Base-by-base conservation (phyloP, 2,113 vertebrate species). In the Xyliphius kryptos region DNA sequence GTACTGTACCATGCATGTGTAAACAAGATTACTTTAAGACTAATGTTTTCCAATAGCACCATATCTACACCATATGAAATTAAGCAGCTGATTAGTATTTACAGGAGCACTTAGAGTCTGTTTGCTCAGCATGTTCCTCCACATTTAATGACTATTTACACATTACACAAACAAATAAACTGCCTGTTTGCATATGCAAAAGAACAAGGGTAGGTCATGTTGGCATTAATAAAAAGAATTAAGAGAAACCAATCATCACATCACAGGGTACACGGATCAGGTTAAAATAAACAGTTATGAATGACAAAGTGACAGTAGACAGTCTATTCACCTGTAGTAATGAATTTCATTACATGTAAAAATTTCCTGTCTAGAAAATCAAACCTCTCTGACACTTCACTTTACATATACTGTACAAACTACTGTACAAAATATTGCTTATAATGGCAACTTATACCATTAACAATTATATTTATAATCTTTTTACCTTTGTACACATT, bases 111-210 rank as follows among this genome's bases (percentile, higher is more conserved):
- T 59, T 46, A 10, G 54, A 58, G 66, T 66, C 73, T 79, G 76
- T 80, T 82, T 81, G 77, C 66, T 20, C 70, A 61, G 77, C 71
- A 78, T 79, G 74, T 78, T 79, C 77, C 16, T 60, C 70, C 71
- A 73, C 68, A 36, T 76, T 40, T 55, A 69, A 70, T 80, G 71
- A 75, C 63, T 79, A 78, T 83, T 77, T 77, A 75, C 74, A 72
- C 61, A 53, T 74, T 63, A 71, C 59, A 65, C 76, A 81, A 82
- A 81, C 69, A 79, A 76, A 80, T 78, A 54, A 72, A 61, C 71
- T 59, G 41, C 64, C 59, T 68, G 65, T 74, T 69, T 81, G 72
- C 74, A 77, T 80, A 80, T 79, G 79, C 77, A 80, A 77, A 63
- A 75, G 69, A 79, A 74, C 63, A 77, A 61, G 61, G 49, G 66